phyloP scores from a whole-genome alignment of 2,797 vertebrate species.

The Vireo griseus region DNA sequence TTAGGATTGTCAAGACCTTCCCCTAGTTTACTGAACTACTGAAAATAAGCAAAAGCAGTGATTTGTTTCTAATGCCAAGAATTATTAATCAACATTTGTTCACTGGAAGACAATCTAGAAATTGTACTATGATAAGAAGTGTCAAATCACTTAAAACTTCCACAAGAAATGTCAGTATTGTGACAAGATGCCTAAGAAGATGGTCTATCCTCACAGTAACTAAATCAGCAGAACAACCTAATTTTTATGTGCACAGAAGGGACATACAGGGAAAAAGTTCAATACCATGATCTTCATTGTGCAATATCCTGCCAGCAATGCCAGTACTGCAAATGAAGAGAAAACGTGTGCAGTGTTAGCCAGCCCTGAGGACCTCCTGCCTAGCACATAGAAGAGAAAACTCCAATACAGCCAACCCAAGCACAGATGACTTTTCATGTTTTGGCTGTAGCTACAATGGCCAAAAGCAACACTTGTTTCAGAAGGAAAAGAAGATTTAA shows the following conservation, averaged over 20 bases:
- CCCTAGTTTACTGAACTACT: background rate
- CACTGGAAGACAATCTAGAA: background rate
- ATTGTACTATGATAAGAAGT: background rate
- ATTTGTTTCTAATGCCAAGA: background rate
- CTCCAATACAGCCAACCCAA: background rate
- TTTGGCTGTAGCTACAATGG: background rate
- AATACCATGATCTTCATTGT: background rate
- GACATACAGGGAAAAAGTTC: background rate
- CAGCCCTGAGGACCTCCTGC: background rate
- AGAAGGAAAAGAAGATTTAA: background rate
- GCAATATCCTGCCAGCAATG: background rate
- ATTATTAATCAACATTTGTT: background rate
- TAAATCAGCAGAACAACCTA: background rate
- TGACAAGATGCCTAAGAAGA: background rate
- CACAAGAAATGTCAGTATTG: background rate
- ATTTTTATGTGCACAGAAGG: background rate
- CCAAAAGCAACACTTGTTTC: background rate
- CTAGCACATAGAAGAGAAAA: background rate
- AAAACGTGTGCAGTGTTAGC: background rate
- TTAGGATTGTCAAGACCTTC: background rate
- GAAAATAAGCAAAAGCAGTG: slow-evolving; percentile 38
- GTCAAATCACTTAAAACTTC: background rate
- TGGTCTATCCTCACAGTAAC: background rate
- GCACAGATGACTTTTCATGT: background rate
- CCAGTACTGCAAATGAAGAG: background rate